phyloP scores from a whole-genome alignment of 2,113 vertebrate genomes.

The Brachyhypopomus occidentalis region DNA sequence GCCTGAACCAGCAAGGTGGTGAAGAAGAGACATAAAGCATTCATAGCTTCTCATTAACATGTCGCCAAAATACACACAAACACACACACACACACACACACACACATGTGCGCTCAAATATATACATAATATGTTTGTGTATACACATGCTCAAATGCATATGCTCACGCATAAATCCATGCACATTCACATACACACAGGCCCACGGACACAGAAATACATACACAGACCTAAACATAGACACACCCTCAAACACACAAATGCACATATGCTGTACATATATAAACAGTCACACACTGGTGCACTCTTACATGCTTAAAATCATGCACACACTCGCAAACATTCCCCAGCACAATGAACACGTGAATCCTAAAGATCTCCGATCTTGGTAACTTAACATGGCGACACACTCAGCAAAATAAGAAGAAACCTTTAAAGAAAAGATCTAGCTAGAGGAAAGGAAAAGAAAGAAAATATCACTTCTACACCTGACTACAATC shows the following conservation, averaged over 20 bases:
- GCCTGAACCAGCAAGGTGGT: slow-evolving; percentile 90
- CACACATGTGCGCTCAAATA: slow-evolving; percentile 50
- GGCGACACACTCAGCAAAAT: slow-evolving; percentile 89
- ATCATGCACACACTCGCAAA: slow-evolving; percentile 32
- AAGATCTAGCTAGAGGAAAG: slow-evolving; percentile 44
- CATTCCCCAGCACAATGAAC: slow-evolving; percentile 75
- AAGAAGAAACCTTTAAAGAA: slow-evolving; percentile 91
- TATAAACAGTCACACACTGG: slow-evolving; percentile 12
- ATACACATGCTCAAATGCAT: slow-evolving; percentile 25
- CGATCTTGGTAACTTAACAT: slow-evolving; percentile 75
- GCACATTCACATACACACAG: slow-evolving; percentile 19
- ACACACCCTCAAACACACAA: slow-evolving; percentile 21
- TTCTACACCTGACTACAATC: slow-evolving; percentile 72
- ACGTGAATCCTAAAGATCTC: slow-evolving; percentile 90
- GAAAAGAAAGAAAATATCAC: slow-evolving; percentile 67
- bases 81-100: slow-evolving; percentile 51
- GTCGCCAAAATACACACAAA: slow-evolving; percentile 49
- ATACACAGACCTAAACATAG: slow-evolving; percentile 1
- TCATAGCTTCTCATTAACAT: slow-evolving; percentile 67
- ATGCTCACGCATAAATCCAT: slow-evolving; percentile 7
- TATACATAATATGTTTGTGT: not conserved
- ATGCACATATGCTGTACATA: not conserved
- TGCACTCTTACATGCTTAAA: slow-evolving; percentile 1
- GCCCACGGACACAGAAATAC: slow-evolving; percentile 9
- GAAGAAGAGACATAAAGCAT: slow-evolving; percentile 86